Evolutionary conservation across 2,888 invertebrate species (phyloP).

Genomic region (Pedicia rivosa): DNA sequence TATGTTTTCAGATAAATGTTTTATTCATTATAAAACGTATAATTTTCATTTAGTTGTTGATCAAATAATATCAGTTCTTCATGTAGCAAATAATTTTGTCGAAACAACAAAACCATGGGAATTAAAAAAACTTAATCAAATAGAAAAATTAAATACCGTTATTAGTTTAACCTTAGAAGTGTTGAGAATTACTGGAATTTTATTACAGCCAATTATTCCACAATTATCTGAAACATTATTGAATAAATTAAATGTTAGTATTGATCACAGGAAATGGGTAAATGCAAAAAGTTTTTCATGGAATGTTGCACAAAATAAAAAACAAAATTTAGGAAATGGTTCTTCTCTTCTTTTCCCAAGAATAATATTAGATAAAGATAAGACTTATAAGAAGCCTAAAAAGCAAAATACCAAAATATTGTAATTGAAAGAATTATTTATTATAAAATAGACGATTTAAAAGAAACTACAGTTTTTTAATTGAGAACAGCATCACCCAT

Average conservation of each 20-base stretch:
- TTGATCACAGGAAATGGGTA: slow-evolving; percentile 33
- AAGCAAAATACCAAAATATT: too few species aligned
- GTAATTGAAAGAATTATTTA: too few species aligned
- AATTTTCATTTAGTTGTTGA: slow-evolving; percentile 76
- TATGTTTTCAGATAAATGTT: slow-evolving; percentile 41
- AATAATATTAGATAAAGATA: too few species aligned
- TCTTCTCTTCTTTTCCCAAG: too few species aligned
- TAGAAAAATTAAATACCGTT: slow-evolving; percentile 49
- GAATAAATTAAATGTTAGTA: slow-evolving; percentile 43
- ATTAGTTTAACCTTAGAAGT: slow-evolving; percentile 76
- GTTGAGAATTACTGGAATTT: slow-evolving; percentile 58
- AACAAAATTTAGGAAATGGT: too few species aligned
- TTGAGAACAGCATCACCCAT: too few species aligned
- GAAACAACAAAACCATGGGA: slow-evolving; percentile 82
- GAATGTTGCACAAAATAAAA: slow-evolving; percentile 1
- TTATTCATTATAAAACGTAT: slow-evolving; percentile 50
- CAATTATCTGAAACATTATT: slow-evolving; percentile 48
- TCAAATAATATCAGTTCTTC: slow-evolving; percentile 53
- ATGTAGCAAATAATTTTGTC: slow-evolving; percentile 72
- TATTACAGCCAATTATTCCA: slow-evolving; percentile 78
- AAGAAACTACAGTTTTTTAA: too few species aligned
- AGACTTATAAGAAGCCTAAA: too few species aligned
- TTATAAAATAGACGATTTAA: too few species aligned
- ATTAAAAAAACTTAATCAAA: slow-evolving; percentile 44
- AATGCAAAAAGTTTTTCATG: slow-evolving; percentile 25